Percentiles rank a stretch among this genome's conserved stretches.
phyloP scores from a whole-genome alignment of 2,888 invertebrate species.

The Nysson spinosus region DNA sequence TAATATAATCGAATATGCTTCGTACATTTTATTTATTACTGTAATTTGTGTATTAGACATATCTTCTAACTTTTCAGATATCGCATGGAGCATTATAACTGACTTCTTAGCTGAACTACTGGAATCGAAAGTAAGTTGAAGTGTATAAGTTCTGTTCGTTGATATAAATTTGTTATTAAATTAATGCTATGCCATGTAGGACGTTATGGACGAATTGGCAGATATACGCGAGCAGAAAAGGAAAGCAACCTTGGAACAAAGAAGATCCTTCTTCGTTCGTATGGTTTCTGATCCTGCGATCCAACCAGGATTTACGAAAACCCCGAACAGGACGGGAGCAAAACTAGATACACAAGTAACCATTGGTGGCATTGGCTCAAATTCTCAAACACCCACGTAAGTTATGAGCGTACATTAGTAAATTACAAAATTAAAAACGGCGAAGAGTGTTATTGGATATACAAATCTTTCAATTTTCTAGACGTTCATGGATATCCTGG shows the following conservation, averaged over 20 bases:
- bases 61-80: conserved; percentile 79
- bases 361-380: conserved; percentile 70
- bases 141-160: not conserved
- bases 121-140: conserved; percentile 79
- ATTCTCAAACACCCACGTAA: conserved; percentile 57
- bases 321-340: conserved; percentile 71
- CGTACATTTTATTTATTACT: not conserved
- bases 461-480: too few species aligned
- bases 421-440: too few species aligned
- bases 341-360: conserved; percentile 73
- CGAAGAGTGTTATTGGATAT: too few species aligned
- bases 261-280: conserved; percentile 96
- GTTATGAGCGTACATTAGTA: too few species aligned
- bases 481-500: conserved; percentile 95
- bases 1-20: too few species aligned
- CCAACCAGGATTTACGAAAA: conserved; percentile 75
- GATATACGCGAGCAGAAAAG: conserved; percentile 86
- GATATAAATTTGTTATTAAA: not conserved
- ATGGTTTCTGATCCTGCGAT: conserved; percentile 99
- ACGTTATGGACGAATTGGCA: conserved; percentile 85
- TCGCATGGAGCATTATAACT: conserved; percentile 90
- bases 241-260: conserved; percentile 90
- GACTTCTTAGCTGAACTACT: conserved; percentile 89
- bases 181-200: conserved; percentile 77
- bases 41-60: not conserved